phyloP scores from a whole-genome alignment of 1,140 invertebrate species.

The Drosophila nasuta region DNA sequence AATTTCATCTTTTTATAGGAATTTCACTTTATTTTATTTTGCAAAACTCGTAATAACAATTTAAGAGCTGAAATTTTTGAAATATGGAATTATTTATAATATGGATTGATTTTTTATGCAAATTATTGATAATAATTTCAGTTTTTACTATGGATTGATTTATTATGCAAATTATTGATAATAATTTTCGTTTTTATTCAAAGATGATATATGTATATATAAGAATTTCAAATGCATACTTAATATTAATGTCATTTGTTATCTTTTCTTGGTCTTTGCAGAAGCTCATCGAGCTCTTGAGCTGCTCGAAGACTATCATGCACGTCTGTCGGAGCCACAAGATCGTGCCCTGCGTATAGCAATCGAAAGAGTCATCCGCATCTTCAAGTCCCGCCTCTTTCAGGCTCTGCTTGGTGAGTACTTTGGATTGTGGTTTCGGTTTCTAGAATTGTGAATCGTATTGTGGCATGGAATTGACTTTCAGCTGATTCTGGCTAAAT shows the following conservation, averaged over 20 bases:
- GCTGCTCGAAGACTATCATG: constrained; percentile 98
- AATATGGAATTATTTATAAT: no score
- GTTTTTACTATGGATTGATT: no score
- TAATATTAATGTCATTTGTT: neutral
- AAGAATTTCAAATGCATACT: neutral
- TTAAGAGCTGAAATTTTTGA: no score
- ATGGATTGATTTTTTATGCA: no score
- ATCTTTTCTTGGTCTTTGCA: constrained; percentile 85
- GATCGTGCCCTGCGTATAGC: constrained; percentile 97
- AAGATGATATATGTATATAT: no score
- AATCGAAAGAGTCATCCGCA: constrained; percentile 98
- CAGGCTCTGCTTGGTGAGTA: constrained; percentile 97
- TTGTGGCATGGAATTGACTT: constrained; percentile 1
- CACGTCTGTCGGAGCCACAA: constrained; percentile 94
- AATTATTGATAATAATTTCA: no score
- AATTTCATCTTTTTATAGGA: no score
- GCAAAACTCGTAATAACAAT: no score
- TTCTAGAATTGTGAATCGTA: neutral
- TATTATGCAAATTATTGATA: no score
- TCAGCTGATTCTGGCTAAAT: constrained; percentile 18
- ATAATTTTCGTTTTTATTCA: no score
- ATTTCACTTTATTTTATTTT: no score
- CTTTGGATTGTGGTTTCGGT: neutral
- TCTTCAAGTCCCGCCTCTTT: constrained; percentile 98
- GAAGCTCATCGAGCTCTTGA: constrained; percentile 98